Evolutionary conservation across 2,113 vertebrate genomes (phyloP).

Genomic region (Phasianus colchicus): DNA sequence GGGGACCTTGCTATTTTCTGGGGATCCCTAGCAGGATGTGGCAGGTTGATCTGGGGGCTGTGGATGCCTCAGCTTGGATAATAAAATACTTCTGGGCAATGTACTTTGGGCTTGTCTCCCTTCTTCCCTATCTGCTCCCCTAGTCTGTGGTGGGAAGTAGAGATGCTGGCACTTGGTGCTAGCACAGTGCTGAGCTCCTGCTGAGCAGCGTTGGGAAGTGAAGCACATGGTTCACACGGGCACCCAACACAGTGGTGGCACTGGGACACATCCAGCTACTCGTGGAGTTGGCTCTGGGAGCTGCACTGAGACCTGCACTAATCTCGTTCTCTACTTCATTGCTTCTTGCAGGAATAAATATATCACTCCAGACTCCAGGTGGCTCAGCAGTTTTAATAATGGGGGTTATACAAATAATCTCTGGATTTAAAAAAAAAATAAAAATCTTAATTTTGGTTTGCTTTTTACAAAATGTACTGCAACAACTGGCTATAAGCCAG

Average conservation of each 20-base stretch:
- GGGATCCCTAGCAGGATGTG: neutral
- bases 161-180: neutral
- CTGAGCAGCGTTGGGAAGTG: neutral
- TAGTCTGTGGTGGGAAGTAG: no score
- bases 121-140: neutral
- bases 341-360: neutral
- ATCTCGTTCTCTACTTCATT: neutral
- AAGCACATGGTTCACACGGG: rapidly evolving
- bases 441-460: neutral
- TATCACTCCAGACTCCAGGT: neutral
- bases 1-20: neutral
- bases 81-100: neutral
- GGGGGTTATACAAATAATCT: neutral
- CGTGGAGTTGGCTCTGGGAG: rapidly evolving
- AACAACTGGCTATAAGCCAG: neutral
- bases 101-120: neutral
- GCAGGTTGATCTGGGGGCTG: neutral
- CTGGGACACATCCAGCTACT: rapidly evolving
- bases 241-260: neutral
- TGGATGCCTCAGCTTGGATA: neutral
- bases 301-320: neutral
- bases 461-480: neutral
- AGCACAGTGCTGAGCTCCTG: neutral
- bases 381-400: neutral
- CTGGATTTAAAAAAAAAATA: neutral